Evolutionary conservation across 2,113 vertebrate species (phyloP), one percentile per base, ranked within the genome.

Genomic region (Silurus glanis): DNA sequence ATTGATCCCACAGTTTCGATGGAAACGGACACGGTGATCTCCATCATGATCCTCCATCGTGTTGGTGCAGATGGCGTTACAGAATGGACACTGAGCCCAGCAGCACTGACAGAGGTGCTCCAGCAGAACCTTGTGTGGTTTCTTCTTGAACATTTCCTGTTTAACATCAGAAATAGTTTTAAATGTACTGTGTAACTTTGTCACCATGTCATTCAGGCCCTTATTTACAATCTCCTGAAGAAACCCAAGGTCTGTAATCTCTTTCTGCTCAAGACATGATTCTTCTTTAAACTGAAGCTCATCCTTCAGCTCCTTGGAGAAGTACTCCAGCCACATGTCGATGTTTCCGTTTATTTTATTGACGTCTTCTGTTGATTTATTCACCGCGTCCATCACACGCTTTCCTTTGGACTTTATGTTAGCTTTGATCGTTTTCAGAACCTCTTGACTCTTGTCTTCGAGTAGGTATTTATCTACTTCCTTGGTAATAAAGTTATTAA

Each of bases 401-500:
- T 37, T 21, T 19, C 2, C 72, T 9, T 88, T 88, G 0, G 51
- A 80, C 17, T 2, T 21, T 0, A 90, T 53, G 62, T 87, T 88
- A 0, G 17, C 4, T 84, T 76, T 89, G 51, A 90, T 71, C 0
- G 47, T 59, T 10, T 79, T n/a, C 23, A 87, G 56, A 82, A 87
- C 71, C 2, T 0, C 64, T 55, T 16, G 0, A 80, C 47, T 13
- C 0, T n/a, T 80, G 2, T 84, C 28, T 21, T 85, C 0, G 9
- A 6, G 17, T 7, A 79, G 23, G 9, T 82, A 88, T 7, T 85
- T 55, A 19, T 82, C 4, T 1, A 87, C 83, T 47, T 89, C 45
- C 12, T 55, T 76, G 9, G 19, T 81, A 71, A 89, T 95, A 28
- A 94, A 96, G 0, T 0, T 9, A 19, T 82, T 9, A 2, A 92